Conservation (phyloP, 2,113 vertebrate species). For the Cephalopholis sonnerati region DNA sequence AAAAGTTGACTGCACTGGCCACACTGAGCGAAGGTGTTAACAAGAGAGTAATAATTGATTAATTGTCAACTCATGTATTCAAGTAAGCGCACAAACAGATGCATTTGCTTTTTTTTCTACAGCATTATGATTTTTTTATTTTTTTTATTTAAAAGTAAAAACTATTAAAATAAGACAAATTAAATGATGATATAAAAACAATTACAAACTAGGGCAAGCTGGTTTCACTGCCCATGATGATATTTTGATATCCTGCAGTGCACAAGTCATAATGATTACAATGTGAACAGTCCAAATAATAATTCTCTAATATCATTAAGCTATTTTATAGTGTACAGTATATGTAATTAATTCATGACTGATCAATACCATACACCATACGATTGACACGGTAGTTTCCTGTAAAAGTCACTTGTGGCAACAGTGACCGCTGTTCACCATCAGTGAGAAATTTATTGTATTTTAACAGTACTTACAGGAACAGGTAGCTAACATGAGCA, state of each 20-base stretch:
- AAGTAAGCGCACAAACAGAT: no score
- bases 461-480: background rate
- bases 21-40: no score
- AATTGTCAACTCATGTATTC: no score
- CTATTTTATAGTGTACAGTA: background rate
- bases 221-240: background rate
- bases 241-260: background rate
- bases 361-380: background rate
- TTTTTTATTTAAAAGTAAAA: no score
- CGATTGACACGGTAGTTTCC: background rate
- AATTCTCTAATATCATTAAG: background rate
- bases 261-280: background rate
- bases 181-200: background rate
- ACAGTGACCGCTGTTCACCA: background rate
- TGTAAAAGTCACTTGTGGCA: background rate
- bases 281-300: background rate
- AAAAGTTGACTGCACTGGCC: no score
- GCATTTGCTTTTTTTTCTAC: no score
- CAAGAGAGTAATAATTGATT: no score
- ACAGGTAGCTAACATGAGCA: slow-evolving; percentile 3
- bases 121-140: no score
- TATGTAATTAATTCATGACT: background rate
- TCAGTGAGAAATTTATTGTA: background rate
- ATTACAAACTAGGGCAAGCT: background rate
- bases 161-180: background rate